Percentiles rank a stretch among this genome's conserved stretches.
Evolutionary conservation across 1,140 invertebrate species (phyloP).

Genomic region (Drosophila sechellia): DNA sequence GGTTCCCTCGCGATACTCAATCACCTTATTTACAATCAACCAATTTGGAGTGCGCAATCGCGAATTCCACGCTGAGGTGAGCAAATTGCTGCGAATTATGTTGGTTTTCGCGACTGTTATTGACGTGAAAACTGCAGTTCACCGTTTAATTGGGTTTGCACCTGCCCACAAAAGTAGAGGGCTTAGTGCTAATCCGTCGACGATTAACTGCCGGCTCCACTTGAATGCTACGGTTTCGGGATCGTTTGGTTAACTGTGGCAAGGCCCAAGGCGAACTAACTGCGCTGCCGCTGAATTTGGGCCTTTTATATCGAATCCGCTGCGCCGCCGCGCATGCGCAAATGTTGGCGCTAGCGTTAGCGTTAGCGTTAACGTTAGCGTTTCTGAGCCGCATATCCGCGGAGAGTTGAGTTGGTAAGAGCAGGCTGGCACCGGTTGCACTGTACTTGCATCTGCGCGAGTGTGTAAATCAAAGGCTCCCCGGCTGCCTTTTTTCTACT

Average conservation of each 20-base stretch:
- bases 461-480: conserved; percentile 72
- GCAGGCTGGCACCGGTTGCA: conserved; percentile 3
- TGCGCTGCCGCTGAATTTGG: conserved; percentile 68
- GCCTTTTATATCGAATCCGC: conserved; percentile 74
- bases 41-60: conserved; percentile 58
- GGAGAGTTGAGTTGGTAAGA: conserved; percentile 6
- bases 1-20: conserved; percentile 26
- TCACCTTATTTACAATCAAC: conserved; percentile 47
- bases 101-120: conserved; percentile 50
- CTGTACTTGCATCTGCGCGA: conserved; percentile 37
- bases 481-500: conserved; percentile 38
- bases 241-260: conserved; percentile 46
- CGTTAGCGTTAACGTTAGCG: background rate
- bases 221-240: conserved; percentile 11
- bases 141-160: conserved; percentile 65
- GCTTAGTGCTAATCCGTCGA: conserved; percentile 29
- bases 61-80: conserved; percentile 63
- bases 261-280: conserved; percentile 77
- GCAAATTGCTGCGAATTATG: conserved; percentile 59
- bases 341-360: conserved; percentile 7
- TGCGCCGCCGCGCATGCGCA: conserved; percentile 37
- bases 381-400: background rate
- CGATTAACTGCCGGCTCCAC: conserved; percentile 1
- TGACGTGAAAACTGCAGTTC: conserved; percentile 55
- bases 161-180: conserved; percentile 45